A percentile compares a stretch with the other conserved stretches of the same genome.
Evolutionary conservation across 2,888 invertebrate species (phyloP).

Genomic region (Drosophila subsilvestris): DNA sequence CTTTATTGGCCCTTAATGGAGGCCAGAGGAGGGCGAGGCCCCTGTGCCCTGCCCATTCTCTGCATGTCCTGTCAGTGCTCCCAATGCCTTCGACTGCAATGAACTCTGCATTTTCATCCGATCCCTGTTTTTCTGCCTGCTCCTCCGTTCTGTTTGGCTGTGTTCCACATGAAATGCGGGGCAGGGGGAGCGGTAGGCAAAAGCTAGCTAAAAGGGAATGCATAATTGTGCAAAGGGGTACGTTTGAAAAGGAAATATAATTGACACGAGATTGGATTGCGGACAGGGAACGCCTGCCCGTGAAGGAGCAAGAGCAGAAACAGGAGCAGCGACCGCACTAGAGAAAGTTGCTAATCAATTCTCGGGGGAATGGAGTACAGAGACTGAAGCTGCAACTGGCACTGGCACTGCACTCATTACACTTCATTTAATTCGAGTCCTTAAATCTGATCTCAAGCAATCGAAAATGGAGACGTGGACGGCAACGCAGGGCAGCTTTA

Average conservation of each 20-base stretch:
- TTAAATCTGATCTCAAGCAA: not conserved
- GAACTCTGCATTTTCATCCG: slow-evolving; percentile 50
- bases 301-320: not conserved
- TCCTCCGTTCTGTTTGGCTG: slow-evolving; percentile 10
- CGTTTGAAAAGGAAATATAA: slow-evolving; percentile 61
- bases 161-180: slow-evolving; percentile 14
- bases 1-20: slow-evolving; percentile 31
- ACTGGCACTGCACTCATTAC: slow-evolving; percentile 1
- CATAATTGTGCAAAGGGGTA: slow-evolving; percentile 65
- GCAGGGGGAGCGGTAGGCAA: slow-evolving; percentile 9
- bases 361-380: not conserved
- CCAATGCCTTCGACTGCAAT: slow-evolving; percentile 62
- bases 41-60: not conserved
- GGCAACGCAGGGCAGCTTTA: no score
- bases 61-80: slow-evolving; percentile 21
- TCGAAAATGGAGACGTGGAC: not conserved
- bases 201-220: slow-evolving; percentile 57
- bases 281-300: slow-evolving; percentile 1
- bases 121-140: slow-evolving; percentile 4
- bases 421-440: slow-evolving; percentile 7
- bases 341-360: not conserved
- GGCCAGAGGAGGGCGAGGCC: not conserved
- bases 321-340: not conserved
- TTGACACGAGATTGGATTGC: slow-evolving; percentile 52
- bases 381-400: not conserved